Conservation (phyloP, 2,113 vertebrate genomes). For the Pseudorectes ferrugineus region DNA sequence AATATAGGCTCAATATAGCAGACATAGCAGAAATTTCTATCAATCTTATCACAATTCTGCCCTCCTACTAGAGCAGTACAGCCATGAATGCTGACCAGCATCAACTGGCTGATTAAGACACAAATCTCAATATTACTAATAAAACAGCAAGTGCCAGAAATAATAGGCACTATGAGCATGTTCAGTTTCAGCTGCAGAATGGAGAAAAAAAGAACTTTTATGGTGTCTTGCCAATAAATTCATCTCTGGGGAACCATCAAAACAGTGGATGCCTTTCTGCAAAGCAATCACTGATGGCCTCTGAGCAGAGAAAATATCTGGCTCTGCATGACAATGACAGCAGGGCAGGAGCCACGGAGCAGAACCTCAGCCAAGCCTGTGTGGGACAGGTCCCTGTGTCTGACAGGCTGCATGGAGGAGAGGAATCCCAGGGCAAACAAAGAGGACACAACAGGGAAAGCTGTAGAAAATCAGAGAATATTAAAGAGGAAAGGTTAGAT, state of each 20-base stretch:
- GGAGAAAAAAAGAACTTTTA: not conserved
- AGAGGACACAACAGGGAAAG: not conserved
- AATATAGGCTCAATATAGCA: not conserved
- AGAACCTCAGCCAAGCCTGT: not conserved
- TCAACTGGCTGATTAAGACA: not conserved
- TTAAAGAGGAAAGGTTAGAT: not conserved
- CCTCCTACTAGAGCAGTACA: not conserved
- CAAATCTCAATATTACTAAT: not conserved
- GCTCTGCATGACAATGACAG: not conserved
- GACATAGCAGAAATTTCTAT: not conserved
- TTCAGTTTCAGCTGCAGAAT: not conserved
- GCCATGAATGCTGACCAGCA: not conserved
- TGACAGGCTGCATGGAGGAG: not conserved
- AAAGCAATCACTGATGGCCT: conserved; percentile 42
- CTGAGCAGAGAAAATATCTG: not conserved
- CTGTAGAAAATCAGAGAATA: not conserved
- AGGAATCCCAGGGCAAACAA: not conserved
- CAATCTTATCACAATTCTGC: not conserved
- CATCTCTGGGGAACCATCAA: conserved; percentile 64
- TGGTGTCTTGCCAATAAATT: conserved; percentile 60
- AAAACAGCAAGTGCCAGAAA: not conserved
- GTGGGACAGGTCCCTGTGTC: not conserved
- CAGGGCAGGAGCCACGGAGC: not conserved
- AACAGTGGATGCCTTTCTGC: conserved; percentile 67
- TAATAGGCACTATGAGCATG: not conserved